These are phyloP conservation scores for Dasypogon diadema DNA, from an alignment of 2,888 invertebrate genomes.

Conservation along the genomic window DNA sequence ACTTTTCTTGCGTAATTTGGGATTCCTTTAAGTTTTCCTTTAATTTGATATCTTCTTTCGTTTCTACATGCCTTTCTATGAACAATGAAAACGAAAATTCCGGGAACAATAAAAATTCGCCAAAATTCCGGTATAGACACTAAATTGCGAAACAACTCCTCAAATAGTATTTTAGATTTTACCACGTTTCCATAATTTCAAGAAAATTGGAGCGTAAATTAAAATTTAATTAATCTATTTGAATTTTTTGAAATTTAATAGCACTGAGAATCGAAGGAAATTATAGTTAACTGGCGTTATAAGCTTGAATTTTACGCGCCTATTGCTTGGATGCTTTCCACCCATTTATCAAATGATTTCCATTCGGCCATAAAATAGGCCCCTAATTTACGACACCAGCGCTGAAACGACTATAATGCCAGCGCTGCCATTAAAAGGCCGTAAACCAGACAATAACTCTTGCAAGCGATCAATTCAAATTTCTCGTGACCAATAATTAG, in stretches of 20 bases:
- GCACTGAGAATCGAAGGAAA: conserved; percentile 16
- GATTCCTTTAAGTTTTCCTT: no score
- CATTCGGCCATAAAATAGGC: conserved; percentile 18
- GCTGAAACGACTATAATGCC: conserved; percentile 29
- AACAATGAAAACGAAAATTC: no score
- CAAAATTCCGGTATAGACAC: no score
- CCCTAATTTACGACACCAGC: conserved; percentile 40
- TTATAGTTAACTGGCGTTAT: background rate
- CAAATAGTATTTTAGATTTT: no score
- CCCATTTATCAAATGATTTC: conserved; percentile 4
- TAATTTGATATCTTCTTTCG: no score
- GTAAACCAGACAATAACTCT: conserved; percentile 42
- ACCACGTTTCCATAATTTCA: no score
- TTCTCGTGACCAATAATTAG: conserved; percentile 40
- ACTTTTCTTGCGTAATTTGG: no score
- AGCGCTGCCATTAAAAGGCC: conserved; percentile 24
- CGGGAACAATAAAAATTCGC: no score
- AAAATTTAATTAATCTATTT: no score
- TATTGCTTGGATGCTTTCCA: conserved; percentile 20
- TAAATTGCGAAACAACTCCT: no score
- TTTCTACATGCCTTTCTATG: no score
- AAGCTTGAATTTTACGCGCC: conserved; percentile 14
- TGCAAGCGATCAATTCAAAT: conserved; percentile 44
- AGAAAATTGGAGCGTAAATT: no score
- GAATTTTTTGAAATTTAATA: conserved; percentile 11